These are phyloP conservation scores for Galerucella pusilla DNA, from an alignment of 2,888 invertebrate species.

Conservation along the genomic window DNA sequence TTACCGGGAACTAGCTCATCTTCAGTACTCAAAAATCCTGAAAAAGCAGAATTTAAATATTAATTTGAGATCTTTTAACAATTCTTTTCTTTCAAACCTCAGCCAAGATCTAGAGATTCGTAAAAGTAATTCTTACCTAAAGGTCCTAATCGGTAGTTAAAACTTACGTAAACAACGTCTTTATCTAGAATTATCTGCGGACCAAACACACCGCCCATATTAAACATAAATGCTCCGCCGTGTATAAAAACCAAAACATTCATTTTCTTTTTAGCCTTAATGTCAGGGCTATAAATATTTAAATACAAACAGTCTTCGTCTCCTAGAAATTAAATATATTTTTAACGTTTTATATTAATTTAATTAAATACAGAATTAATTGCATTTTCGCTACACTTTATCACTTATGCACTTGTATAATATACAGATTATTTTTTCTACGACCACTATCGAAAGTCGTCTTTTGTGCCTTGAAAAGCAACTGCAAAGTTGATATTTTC, in stretches of 20 bases:
- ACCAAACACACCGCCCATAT: constrained; percentile 68
- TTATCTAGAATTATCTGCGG: constrained; percentile 72
- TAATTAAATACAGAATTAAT: not conserved
- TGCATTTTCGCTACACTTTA: too few relatives aligned
- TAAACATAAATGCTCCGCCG: constrained; percentile 78
- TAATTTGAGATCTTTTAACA: too few relatives aligned
- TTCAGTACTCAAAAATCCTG: constrained; percentile 81
- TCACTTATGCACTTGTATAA: too few relatives aligned
- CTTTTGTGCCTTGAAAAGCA: too few relatives aligned
- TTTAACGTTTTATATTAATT: constrained; percentile 12
- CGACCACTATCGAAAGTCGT: too few relatives aligned
- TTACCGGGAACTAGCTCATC: constrained; percentile 77
- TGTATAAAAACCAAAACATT: constrained; percentile 76
- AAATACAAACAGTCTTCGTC: constrained; percentile 76
- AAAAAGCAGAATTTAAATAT: constrained; percentile 26
- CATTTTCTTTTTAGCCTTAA: constrained; percentile 63
- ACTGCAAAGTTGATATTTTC: too few relatives aligned
- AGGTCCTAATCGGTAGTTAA: constrained; percentile 80
- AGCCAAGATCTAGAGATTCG: too few relatives aligned
- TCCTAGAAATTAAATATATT: constrained; percentile 62
- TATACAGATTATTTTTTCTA: too few relatives aligned
- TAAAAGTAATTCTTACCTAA: constrained; percentile 64
- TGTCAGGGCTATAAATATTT: constrained; percentile 72
- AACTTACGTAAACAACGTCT: constrained; percentile 74
- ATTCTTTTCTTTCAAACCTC: too few relatives aligned